Evolutionary conservation across 2,113 vertebrate species (phyloP), one percentile per base, ranked within the genome.

Genomic region (Hyaena hyaena): DNA sequence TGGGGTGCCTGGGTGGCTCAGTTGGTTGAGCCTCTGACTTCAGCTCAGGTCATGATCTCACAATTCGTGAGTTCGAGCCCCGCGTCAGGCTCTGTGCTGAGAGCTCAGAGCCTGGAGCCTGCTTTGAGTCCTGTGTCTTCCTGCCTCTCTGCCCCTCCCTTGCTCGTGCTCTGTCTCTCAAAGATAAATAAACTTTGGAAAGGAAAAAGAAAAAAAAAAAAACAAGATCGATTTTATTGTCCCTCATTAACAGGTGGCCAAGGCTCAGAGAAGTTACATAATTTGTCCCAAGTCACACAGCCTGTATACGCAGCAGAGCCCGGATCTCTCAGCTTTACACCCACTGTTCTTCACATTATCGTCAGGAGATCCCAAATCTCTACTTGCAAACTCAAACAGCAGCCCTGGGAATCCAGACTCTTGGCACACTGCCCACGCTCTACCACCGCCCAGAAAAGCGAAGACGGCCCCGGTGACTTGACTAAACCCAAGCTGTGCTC

Each of bases 211-310:
- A 50, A 50, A 0, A 12, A 45, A 5, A 7, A 48, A 48, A 15
- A 87, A 69, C 71, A 35, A 43, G 53, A 55, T 0, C 10, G 53
- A 85, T 61, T 23, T 61, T 61, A 33, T 5, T 21, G n/a, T 63
- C 39, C 9, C 92, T 63, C 1, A 23, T 33, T 15, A 16, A 26
- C 0, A 69, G 63, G 26, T 9, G 48, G 66, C 50, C 14, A 84
- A 66, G 63, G 24, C 55, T 79, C 63, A 79, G 81, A 95, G 58
- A 85, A 10, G 21, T 3, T 31, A 35, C 5, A 9, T 19, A 33
- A 43, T 12, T 10, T 45, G 43, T 45, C 77, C 45, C 31, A 73
- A 93, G 69, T 63, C 85, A 65, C 92, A 92, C 88, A 95, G 93
- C 45, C 43, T 7, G 1, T 0, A 26, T 19, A 48, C 35, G 31